Evolutionary conservation across 2,888 invertebrate genomes (phyloP), one percentile per base, ranked within the genome.

Genomic region (Polydrusus tereticollis): DNA sequence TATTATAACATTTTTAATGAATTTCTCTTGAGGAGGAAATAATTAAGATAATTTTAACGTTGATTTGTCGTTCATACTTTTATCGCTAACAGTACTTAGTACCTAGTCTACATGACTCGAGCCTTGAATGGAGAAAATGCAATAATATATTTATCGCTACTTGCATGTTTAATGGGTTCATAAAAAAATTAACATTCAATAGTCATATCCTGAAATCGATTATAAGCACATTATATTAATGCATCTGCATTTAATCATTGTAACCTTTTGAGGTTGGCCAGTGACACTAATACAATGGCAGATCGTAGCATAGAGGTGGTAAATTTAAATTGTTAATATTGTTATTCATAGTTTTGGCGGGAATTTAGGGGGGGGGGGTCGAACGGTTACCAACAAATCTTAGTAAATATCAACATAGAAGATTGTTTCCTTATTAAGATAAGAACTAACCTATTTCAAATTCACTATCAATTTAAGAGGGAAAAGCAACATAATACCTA

Each of bases 1-100:
- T 41, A 41, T 41, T 50, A 16, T 50, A 47, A 23, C 26, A 36
- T 21, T 41, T 18, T 65, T 64, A 69, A 69, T 69, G 63, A 64
- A 36, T n/a, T 69, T 45, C 10, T 38, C 20, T n/a, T 36, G n/a
- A 2, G 26, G 10, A 59, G 23, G 63, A 62, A 63, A 33, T 43
- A 52, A 52, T 43, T 36, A 57, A 57, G 33, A 33, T 8, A 16
- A 8, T 65, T 58, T 58, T 33, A n/a, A 8, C 43, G n/a, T 14
- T 55, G 36, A 16, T 33, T 62, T 45, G 23, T 47, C 20, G 21
- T 50, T 14, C 3, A 21, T 41, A 43, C 18, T 29, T 29, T 4
- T 45, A 18, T 8, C 26, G 26, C 26, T 5, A 26, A 7, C 26
- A 5, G 26, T 3, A 26, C 26, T 26, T 26, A 7, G n/a, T n/a